phyloP scores from a whole-genome alignment of 2,113 vertebrate species.

The Raja brachyura region DNA sequence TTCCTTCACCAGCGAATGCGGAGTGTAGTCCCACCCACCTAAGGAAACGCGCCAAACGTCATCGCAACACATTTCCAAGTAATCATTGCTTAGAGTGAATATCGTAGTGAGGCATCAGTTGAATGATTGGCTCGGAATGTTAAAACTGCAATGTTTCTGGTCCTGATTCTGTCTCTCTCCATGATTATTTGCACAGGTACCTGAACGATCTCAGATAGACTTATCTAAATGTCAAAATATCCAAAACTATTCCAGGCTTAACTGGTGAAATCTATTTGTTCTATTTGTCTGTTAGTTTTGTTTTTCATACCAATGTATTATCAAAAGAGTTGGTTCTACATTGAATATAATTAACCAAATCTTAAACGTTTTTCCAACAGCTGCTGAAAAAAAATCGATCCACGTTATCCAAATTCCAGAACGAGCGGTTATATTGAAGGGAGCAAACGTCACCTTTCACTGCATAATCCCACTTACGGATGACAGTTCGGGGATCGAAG shows the following conservation, averaged over 20 bases:
- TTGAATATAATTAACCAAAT: not conserved
- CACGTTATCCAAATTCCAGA: not conserved
- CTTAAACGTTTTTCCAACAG: not conserved
- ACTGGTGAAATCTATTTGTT: too few species aligned
- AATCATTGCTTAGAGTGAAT: not conserved
- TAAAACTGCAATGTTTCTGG: too few species aligned
- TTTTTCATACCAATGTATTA: not conserved
- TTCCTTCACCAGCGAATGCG: too few species aligned
- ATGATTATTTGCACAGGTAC: not conserved
- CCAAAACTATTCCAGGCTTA: rapidly evolving
- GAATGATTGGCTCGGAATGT: not conserved
- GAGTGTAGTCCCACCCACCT: too few species aligned
- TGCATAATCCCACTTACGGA: not conserved
- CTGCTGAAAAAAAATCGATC: not conserved
- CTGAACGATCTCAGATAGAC: not conserved
- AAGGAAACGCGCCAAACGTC: not conserved
- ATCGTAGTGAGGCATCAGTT: not conserved
- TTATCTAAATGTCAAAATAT: not conserved
- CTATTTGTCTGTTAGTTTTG: not conserved
- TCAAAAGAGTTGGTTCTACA: not conserved
- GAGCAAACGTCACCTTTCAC: not conserved
- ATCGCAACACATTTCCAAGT: not conserved
- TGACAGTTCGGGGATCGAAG: not conserved
- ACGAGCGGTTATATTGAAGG: not conserved
- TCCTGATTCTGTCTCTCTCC: not conserved